Base-by-base conservation (phyloP, 2,113 vertebrate species). In the Electrona antarctica region DNA sequence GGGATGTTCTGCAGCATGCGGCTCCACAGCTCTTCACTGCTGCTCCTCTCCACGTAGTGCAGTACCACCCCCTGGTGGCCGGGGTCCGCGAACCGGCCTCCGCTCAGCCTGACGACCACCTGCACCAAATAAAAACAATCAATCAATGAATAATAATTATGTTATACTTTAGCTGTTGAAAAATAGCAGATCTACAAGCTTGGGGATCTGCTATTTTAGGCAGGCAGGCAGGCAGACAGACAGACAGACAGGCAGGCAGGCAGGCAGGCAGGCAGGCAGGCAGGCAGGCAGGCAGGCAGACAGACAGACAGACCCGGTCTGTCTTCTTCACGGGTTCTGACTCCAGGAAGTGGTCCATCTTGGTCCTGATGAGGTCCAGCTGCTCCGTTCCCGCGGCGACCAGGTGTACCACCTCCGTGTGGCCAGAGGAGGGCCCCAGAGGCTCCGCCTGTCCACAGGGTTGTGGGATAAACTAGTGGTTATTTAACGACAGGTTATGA, bases 341-440 rank as follows among this genome's bases (percentile, higher is more conserved):
- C 54, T 63, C 72, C 71, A 95, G 85, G 71, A 95, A 95, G 57
- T 85, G 15, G 9, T 47, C 74, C 7, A 93, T 85, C 82, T 92
- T 91, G 70, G 92, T 88, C 79, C 73, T 82, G 11, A 77, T 12
- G 7, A 47, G 66, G 59, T 92, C 83, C 69, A 83, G 82, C 0
- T 54, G 86, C 78, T 93, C 89, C 74, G 75, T 90, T 81, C 75
- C 85, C 1, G 33, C 5, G 33, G 33, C 5, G 5, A 41, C 33
- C 47, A 79, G 70, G 76, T 94, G 74, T 64, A 90, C 67, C 58
- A 95, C 91, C 85, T 92, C 58, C 10, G 33, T 41, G 3, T 41
- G 33, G 33, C 5, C 33, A 41, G 3, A 3, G 33, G 33, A 41
- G 33, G 33, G 33, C 33, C 1, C 33, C 33, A 41, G 33, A 41